Base-by-base conservation (phyloP, 1,140 invertebrate species). In the Metopolophium dirhodum region DNA sequence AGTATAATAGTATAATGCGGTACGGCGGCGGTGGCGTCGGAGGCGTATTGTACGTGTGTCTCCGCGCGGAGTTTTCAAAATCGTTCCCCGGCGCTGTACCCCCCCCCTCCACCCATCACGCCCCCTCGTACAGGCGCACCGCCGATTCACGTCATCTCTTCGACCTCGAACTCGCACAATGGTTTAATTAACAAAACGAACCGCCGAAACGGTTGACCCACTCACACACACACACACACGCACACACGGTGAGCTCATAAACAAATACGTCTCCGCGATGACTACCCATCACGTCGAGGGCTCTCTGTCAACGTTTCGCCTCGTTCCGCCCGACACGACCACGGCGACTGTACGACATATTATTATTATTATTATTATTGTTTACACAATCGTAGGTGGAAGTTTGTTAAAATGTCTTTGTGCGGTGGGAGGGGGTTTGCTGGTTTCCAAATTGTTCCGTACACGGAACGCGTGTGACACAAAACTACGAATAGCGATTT, bases 131-230 rank as follows among this genome's bases (percentile, higher is more conserved):
- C 26, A 7, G 0, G 51, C 26, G 26, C 9, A 61, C 26, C 1
- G 4, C 77, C 77, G 2, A 37, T 20, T 83, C 77, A 8, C 35
- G 77, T 83, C 61, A 77, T n/a, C 47, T 49, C 20, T 85, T 85
- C 83, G 83, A 37, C 83, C 51, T 41, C 54, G n/a, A 4, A 18
- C 49, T 68, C 90, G 35, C 47, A 82, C 90, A 77, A 91, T 49
- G 41, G 37, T 77, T 91, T 91, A 91, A 91, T 91, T 91, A 91
- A 68, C 90, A 77, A 68, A 61, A 90, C 23, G 6, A 54, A 20
- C 47, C 8, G 14, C 51, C 88, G 49, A 54, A 54, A 54, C 57
- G n/a, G 37, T 49, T 91, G 37, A 77, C 90, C 90, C 90, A n/a
- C 47, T 47, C 57, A 7, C 45, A n/a, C 57, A 6, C 41, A 86